phyloP scores from a whole-genome alignment of 2,888 invertebrate species.

The Metopia argyrocephala region DNA sequence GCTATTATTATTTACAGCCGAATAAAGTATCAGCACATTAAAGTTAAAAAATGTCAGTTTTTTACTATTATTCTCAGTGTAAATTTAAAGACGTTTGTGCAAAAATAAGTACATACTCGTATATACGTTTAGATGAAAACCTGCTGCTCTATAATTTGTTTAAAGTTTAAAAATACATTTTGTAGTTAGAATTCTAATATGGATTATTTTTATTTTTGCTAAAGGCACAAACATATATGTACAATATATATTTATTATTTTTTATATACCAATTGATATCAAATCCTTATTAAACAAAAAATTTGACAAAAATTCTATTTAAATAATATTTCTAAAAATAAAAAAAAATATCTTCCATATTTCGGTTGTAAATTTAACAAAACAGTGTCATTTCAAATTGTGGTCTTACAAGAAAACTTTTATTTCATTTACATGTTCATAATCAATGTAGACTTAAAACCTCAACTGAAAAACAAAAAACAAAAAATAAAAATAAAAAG shows the following conservation, averaged over 20 bases:
- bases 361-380: slow-evolving; percentile 9
- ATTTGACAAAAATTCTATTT: neutral
- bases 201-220: no score
- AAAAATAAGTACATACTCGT: slow-evolving; percentile 10
- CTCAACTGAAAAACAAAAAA: neutral
- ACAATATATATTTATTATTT: no score
- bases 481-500: neutral
- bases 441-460: slow-evolving; percentile 10
- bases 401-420: slow-evolving; percentile 26
- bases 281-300: no score
- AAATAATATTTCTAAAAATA: neutral
- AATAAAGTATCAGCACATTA: no score
- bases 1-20: no score
- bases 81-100: neutral
- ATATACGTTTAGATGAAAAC: neutral
- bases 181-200: no score
- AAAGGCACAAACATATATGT: neutral
- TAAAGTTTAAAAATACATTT: no score
- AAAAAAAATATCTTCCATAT: neutral
- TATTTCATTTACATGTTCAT: neutral
- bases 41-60: no score
- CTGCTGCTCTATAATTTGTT: neutral
- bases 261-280: no score
- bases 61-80: no score
- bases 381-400: slow-evolving; percentile 47